A percentile compares a stretch with the other conserved stretches of the same genome.
phyloP scores from a whole-genome alignment of 2,888 invertebrate species.

The Alviniconcha strummeri region DNA sequence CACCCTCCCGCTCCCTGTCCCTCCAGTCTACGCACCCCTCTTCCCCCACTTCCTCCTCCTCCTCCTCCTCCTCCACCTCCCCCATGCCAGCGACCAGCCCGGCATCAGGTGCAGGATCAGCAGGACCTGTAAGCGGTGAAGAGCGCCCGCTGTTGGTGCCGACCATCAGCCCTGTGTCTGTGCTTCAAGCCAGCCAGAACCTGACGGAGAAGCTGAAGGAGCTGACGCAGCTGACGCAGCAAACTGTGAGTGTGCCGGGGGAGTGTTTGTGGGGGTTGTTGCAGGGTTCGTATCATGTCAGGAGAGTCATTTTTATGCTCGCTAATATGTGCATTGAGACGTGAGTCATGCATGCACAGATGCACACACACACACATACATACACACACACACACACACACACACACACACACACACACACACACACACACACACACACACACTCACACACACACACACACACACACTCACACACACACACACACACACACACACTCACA shows the following conservation, averaged over 20 bases:
- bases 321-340: no score
- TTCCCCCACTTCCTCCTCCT: conserved; percentile 28
- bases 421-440: no score
- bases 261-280: no score
- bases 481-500: no score
- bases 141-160: conserved; percentile 9
- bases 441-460: no score
- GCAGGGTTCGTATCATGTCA: no score
- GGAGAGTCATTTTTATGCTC: no score
- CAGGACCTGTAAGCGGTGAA: not conserved
- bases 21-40: conserved; percentile 32
- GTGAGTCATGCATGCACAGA: no score
- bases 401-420: no score
- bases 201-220: conserved; percentile 86
- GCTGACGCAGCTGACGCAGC: conserved; percentile 63
- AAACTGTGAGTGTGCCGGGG: conserved; percentile 18
- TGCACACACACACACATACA: no score
- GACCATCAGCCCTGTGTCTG: conserved; percentile 80
- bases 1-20: conserved; percentile 31
- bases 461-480: no score
- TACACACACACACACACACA: no score
- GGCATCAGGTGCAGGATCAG: not conserved
- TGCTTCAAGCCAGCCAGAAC: conserved; percentile 93
- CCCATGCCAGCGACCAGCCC: not conserved
- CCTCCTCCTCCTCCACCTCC: conserved; percentile 25